Percentiles rank a stretch among this genome's conserved stretches.
Evolutionary conservation across 2,797 vertebrate species (phyloP).

Genomic region (Peromyscus eremicus): DNA sequence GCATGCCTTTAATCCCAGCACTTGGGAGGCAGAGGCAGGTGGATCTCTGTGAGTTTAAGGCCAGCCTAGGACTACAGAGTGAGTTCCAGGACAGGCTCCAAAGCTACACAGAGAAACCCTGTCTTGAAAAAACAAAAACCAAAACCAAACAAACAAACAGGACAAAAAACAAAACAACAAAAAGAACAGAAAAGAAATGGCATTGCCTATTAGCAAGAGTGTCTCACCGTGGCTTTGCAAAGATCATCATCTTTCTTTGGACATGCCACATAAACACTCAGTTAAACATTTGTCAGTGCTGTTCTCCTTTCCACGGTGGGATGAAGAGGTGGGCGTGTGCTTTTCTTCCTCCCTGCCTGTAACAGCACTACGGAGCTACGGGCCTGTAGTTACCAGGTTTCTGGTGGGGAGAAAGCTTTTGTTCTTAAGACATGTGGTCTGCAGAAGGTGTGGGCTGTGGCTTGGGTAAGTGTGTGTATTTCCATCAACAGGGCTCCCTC

Average conservation of each 20-base stretch:
- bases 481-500: neutral
- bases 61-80: too few species aligned
- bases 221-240: neutral
- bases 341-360: neutral
- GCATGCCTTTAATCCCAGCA: too few species aligned
- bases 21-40: too few species aligned
- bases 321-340: neutral
- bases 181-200: neutral
- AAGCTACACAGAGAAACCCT: too few species aligned
- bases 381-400: neutral
- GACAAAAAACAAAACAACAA: neutral
- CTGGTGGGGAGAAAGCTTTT: neutral
- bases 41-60: too few species aligned
- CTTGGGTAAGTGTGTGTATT: neutral
- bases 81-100: too few species aligned
- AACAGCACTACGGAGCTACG: neutral
- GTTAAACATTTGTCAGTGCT: neutral
- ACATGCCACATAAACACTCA: neutral
- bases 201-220: neutral
- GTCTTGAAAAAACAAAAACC: too few species aligned
- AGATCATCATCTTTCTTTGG: neutral
- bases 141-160: neutral
- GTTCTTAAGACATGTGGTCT: neutral
- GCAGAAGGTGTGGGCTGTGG: slow-evolving; percentile 16
- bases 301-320: neutral